phyloP scores from a whole-genome alignment of 2,888 invertebrate genomes.

The Zootermopsis nevadensis region DNA sequence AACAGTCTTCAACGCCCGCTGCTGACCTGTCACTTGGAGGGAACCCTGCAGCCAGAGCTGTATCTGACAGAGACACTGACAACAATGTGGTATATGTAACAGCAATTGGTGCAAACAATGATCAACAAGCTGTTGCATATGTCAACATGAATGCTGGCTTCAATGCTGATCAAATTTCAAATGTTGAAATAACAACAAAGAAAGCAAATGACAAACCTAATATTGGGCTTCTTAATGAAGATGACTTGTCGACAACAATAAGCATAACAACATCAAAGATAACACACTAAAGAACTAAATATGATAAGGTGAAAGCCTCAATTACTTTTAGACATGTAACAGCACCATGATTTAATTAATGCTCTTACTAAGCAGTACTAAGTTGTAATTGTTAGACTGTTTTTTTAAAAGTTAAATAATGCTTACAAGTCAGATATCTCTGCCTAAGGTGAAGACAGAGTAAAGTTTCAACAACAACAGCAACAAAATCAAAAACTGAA shows the following conservation, averaged over 20 bases:
- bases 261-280: neutral
- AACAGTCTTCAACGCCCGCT: slow-evolving; percentile 34
- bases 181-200: neutral
- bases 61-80: slow-evolving; percentile 68
- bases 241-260: neutral
- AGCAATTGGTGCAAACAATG: slow-evolving; percentile 58
- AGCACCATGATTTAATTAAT: no score
- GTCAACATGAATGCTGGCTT: slow-evolving; percentile 9
- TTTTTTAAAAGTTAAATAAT: no score
- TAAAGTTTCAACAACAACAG: no score
- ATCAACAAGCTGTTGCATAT: slow-evolving; percentile 52
- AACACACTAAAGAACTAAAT: no score
- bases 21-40: neutral
- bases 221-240: neutral
- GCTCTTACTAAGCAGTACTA: no score
- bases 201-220: neutral
- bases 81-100: slow-evolving; percentile 62
- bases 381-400: no score
- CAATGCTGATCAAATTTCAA: slow-evolving; percentile 9
- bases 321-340: no score
- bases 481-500: neutral
- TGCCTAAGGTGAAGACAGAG: no score
- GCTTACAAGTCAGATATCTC: no score
- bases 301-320: no score
- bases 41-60: slow-evolving; percentile 64